These are phyloP conservation scores for Catharus ustulatus DNA, from an alignment of 2,797 vertebrate genomes.

Conservation along the genomic window DNA sequence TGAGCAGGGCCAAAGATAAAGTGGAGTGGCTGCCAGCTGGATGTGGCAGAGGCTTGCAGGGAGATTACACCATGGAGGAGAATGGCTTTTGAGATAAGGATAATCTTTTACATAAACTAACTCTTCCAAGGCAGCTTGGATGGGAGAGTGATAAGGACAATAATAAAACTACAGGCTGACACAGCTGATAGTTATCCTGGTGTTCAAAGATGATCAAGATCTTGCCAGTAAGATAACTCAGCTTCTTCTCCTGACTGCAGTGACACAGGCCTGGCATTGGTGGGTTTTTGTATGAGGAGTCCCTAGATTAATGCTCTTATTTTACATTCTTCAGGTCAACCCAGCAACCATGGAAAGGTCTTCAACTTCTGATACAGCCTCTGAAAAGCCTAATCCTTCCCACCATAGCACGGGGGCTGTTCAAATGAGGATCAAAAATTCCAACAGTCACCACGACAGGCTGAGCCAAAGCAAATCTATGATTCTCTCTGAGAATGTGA, in stretches of 20 bases:
- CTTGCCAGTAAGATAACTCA: slow-evolving; percentile 8
- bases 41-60: slow-evolving; percentile 53
- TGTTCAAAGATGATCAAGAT: slow-evolving; percentile 48
- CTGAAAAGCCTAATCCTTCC: slow-evolving; percentile 74
- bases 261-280: not conserved
- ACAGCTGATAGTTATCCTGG: slow-evolving; percentile 28
- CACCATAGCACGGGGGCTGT: slow-evolving; percentile 75
- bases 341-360: slow-evolving; percentile 73
- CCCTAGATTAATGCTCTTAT: slow-evolving; percentile 25
- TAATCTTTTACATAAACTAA: slow-evolving; percentile 71
- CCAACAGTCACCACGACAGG: slow-evolving; percentile 81
- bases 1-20: slow-evolving; percentile 63
- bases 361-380: slow-evolving; percentile 52
- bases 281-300: not conserved
- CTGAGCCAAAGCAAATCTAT: slow-evolving; percentile 93
- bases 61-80: slow-evolving; percentile 65
- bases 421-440: slow-evolving; percentile 87
- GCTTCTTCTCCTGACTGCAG: not conserved
- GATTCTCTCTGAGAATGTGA: slow-evolving; percentile 85
- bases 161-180: slow-evolving; percentile 28
- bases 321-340: slow-evolving; percentile 69
- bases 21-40: slow-evolving; percentile 62
- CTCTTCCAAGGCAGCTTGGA: slow-evolving; percentile 56
- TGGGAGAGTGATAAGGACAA: slow-evolving; percentile 46
- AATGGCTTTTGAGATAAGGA: slow-evolving; percentile 73